Base-by-base conservation (phyloP, 2,888 invertebrate species). In the Beris morrisii region DNA sequence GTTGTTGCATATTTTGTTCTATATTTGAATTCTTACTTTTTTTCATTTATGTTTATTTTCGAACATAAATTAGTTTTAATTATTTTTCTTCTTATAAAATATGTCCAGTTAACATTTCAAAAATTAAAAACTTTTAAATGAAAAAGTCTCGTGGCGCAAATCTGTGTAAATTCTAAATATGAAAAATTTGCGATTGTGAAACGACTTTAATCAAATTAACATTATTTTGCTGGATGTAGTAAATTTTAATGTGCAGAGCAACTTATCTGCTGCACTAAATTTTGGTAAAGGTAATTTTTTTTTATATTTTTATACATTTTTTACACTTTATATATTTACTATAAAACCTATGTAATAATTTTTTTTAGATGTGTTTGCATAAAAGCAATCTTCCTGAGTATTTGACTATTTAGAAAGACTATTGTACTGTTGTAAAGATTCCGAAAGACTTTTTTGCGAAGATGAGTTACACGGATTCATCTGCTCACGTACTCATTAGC, bases 301-400 rank as follows among this genome's bases (percentile, higher is more conserved):
- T 68, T 68, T 71, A 69, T 69, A 69, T 44, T 68, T 67, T 48
- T 59, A 48, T 67, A 67, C 64, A 67, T 53, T 59, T 64, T 69
- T 69, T 43, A 67, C 69, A 68, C 48, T 54, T n/a, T 3, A 38
- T 7, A 9, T 38, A 38, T 7, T 38, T 7, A 38, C 38, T 7
- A 7, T 38, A 38, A 38, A 38, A 38, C 5, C 38, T 38, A 38
- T 38, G 5, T 38, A 38, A 38, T 7, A 9, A 3, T 38, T 38
- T 38, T 22, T 22, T 38, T 38, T 38, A 38, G 5, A 7, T 38
- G 38, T 38, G 5, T 38, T 9, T 3, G 38, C 38, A 38, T 38
- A 38, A 38, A 38, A 38, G 38, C 38, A 7, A 9, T 38, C 38
- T 38, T 38, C 9, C 9, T 38, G 9, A 9, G 38, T 38, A 38